These are phyloP conservation scores for Cyanoramphus novaezelandiae DNA, from an alignment of 2,113 vertebrate species.

Conservation along the genomic window DNA sequence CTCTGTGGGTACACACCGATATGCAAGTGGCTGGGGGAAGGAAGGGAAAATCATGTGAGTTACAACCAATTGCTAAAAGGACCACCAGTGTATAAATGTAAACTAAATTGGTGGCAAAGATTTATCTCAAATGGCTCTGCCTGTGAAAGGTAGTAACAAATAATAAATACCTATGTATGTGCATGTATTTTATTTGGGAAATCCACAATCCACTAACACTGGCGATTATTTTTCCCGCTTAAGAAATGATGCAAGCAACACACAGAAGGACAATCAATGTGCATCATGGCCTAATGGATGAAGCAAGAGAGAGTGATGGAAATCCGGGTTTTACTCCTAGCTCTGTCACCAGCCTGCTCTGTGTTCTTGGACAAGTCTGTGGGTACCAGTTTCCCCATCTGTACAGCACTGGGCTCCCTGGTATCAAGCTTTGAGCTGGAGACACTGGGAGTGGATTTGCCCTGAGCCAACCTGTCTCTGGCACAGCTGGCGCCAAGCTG, in stretches of 20 bases:
- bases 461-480: neutral
- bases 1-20: neutral
- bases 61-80: neutral
- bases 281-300: neutral
- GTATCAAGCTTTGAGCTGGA: neutral
- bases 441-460: neutral
- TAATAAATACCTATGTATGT: neutral
- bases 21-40: neutral
- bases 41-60: neutral
- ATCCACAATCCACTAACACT: neutral
- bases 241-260: neutral
- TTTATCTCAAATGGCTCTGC: neutral
- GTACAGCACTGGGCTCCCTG: neutral
- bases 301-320: neutral
- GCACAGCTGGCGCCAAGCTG: neutral
- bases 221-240: neutral
- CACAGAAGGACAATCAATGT: neutral
- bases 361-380: neutral
- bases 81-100: neutral
- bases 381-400: conserved; percentile 7
- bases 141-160: neutral
- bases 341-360: neutral
- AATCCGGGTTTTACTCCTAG: neutral
- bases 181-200: neutral
- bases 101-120: neutral